These are phyloP conservation scores for Limnephilus marmoratus DNA, from an alignment of 2,888 invertebrate genomes.

Conservation along the genomic window DNA sequence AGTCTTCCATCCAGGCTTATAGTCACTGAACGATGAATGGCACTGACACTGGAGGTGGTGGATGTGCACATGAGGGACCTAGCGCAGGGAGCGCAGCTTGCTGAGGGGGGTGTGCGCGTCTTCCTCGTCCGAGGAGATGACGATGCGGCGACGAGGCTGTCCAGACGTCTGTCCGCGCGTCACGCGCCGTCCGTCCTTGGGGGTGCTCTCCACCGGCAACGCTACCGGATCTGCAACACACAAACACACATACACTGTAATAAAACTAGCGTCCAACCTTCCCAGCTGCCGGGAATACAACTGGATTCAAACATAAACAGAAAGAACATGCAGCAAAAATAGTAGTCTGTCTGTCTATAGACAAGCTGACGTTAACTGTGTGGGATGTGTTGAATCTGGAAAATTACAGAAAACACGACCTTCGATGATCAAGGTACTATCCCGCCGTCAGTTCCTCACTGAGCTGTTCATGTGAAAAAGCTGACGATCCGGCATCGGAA, in stretches of 20 bases:
- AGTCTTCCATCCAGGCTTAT: slow-evolving; percentile 5
- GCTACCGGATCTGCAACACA: neutral
- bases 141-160: slow-evolving; percentile 77
- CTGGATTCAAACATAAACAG: neutral
- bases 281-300: too few species aligned
- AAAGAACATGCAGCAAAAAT: too few species aligned
- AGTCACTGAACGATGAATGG: neutral
- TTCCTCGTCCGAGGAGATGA: slow-evolving; percentile 77
- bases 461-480: too few species aligned
- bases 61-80: neutral
- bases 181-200: slow-evolving; percentile 70
- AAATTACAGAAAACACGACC: too few species aligned
- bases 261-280: too few species aligned
- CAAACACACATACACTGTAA: neutral
- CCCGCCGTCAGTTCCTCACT: too few species aligned
- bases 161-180: slow-evolving; percentile 77
- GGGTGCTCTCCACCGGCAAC: neutral
- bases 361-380: too few species aligned
- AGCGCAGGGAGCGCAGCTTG: slow-evolving; percentile 62
- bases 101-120: slow-evolving; percentile 68
- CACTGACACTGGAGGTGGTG: neutral
- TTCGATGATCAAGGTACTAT: too few species aligned
- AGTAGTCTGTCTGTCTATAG: too few species aligned
- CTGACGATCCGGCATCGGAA: too few species aligned
- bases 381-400: too few species aligned